A percentile compares a stretch with the other conserved stretches of the same genome.
These are phyloP conservation scores for Dermolepida albohirtum DNA, from an alignment of 2,888 invertebrate species.

Conservation along the genomic window DNA sequence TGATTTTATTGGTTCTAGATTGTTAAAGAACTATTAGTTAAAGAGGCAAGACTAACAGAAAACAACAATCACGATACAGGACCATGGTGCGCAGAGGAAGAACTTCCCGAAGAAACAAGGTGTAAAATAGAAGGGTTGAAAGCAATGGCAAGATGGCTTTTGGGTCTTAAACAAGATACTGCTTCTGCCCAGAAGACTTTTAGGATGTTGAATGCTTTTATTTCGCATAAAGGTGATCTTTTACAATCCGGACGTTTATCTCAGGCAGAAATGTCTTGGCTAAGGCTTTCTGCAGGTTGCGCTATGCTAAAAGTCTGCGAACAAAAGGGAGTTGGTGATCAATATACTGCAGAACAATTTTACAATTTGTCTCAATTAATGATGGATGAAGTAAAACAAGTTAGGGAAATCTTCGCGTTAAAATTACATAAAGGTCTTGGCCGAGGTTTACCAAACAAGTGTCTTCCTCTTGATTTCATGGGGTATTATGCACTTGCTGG, in stretches of 20 bases:
- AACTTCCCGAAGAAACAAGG: conserved; percentile 89
- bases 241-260: conserved; percentile 79
- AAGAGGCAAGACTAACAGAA: conserved; percentile 71
- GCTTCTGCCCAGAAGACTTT: conserved; percentile 93
- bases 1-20: conserved; percentile 68
- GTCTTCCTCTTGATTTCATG: conserved; percentile 96
- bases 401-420: conserved; percentile 86
- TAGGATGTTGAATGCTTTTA: conserved; percentile 93
- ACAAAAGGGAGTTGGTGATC: conserved; percentile 95
- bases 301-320: conserved; percentile 98
- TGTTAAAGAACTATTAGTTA: conserved; percentile 93
- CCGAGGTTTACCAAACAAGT: conserved; percentile 87
- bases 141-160: conserved; percentile 95
- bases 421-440: conserved; percentile 94
- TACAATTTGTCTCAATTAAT: conserved; percentile 92
- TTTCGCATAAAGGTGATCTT: conserved; percentile 82
- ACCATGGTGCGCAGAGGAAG: conserved; percentile 88
- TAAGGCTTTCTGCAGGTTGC: conserved; percentile 91
- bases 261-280: conserved; percentile 92
- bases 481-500: conserved; percentile 93
- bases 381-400: conserved; percentile 87
- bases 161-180: conserved; percentile 89
- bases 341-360: conserved; percentile 94
- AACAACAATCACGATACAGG: conserved; percentile 66
- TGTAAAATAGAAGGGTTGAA: conserved; percentile 96